Conservation (phyloP, 2,888 invertebrate genomes). For the Rhingia campestris region DNA sequence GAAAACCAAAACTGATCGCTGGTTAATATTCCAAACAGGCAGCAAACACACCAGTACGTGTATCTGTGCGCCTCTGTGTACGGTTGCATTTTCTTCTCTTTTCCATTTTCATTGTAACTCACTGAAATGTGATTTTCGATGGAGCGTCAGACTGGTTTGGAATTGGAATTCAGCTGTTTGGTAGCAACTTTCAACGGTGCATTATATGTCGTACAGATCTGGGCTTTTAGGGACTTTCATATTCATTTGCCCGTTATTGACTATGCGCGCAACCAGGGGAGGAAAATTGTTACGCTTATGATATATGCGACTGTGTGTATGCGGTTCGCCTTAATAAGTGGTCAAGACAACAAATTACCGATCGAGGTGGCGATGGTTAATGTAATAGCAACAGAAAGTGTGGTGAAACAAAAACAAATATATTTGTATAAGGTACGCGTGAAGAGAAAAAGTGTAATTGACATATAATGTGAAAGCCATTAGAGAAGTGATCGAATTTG, state of each 20-base stretch:
- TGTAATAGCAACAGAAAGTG: slow-evolving; percentile 24
- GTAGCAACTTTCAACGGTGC: slow-evolving; percentile 57
- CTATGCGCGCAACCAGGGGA: slow-evolving; percentile 18
- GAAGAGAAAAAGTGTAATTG: slow-evolving; percentile 60
- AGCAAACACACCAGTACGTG: neutral
- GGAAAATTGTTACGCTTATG: slow-evolving; percentile 21
- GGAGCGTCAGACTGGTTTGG: slow-evolving; percentile 54
- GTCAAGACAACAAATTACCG: slow-evolving; percentile 31
- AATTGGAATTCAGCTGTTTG: slow-evolving; percentile 57
- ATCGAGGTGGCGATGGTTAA: slow-evolving; percentile 8
- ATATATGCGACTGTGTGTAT: slow-evolving; percentile 27
- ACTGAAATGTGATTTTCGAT: slow-evolving; percentile 58
- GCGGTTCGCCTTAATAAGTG: slow-evolving; percentile 47
- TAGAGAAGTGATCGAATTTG: slow-evolving; percentile 44
- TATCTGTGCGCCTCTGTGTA: slow-evolving; percentile 16
- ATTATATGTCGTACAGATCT: slow-evolving; percentile 23
- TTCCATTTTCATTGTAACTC: slow-evolving; percentile 55
- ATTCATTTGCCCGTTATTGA: slow-evolving; percentile 30
- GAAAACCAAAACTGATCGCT: slow-evolving; percentile 53
- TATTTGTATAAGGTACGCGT: neutral
- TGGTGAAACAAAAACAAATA: slow-evolving; percentile 28
- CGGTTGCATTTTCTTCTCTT: slow-evolving; percentile 41
- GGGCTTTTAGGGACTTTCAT: slow-evolving; percentile 69
- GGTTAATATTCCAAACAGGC: slow-evolving; percentile 67
- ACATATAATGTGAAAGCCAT: slow-evolving; percentile 51